Evolutionary conservation across 2,888 invertebrate genomes (phyloP).

Genomic region (Diabrotica balteata): DNA sequence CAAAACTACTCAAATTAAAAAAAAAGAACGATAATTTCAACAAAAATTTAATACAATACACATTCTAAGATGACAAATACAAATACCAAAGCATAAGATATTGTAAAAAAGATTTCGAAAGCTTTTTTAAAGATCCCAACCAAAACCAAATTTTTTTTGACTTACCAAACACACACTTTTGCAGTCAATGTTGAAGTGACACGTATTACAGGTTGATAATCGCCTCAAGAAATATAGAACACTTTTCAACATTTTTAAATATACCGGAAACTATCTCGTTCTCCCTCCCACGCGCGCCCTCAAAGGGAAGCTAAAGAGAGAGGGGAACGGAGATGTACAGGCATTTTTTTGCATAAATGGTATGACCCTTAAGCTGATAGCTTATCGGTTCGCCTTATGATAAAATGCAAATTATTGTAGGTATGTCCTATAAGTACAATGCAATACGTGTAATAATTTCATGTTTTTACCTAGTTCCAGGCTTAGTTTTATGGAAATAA

Average conservation of each 20-base stretch:
- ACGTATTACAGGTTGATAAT: slow-evolving; percentile 30
- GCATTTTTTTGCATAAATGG: slow-evolving; percentile 24
- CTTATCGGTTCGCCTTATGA: slow-evolving; percentile 30
- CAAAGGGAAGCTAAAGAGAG: slow-evolving; percentile 8
- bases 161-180: slow-evolving; percentile 22
- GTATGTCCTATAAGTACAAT: slow-evolving; percentile 33
- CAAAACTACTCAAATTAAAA: too few species aligned
- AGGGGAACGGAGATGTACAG: slow-evolving; percentile 15
- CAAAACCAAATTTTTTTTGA: background rate
- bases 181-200: slow-evolving; percentile 24
- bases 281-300: slow-evolving; percentile 8
- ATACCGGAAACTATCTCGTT: slow-evolving; percentile 23
- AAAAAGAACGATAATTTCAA: too few species aligned
- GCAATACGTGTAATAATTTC: slow-evolving; percentile 28
- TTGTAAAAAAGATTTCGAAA: too few species aligned
- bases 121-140: too few species aligned
- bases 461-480: slow-evolving; percentile 24
- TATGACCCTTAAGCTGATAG: slow-evolving; percentile 30
- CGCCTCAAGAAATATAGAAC: slow-evolving; percentile 29
- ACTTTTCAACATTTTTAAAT: slow-evolving; percentile 37
- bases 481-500: slow-evolving; percentile 15
- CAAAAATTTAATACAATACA: too few species aligned
- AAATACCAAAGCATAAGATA: too few species aligned
- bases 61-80: too few species aligned
- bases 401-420: slow-evolving; percentile 32